These are phyloP conservation scores for Callorhinus ursinus DNA, from an alignment of 2,113 vertebrate genomes.

Conservation along the genomic window DNA sequence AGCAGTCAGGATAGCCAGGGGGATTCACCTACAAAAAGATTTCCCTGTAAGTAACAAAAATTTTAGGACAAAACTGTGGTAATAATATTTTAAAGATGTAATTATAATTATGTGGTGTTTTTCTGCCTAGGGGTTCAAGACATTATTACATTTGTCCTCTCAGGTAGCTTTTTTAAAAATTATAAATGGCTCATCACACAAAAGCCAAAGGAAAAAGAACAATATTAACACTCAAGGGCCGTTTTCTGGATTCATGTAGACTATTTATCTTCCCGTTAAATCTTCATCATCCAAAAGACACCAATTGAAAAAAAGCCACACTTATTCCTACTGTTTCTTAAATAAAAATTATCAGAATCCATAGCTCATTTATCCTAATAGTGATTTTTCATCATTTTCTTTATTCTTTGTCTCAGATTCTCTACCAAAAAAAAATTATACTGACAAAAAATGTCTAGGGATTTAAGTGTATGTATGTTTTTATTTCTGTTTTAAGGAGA, in stretches of 20 bases:
- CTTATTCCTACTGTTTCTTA: slow-evolving; percentile 69
- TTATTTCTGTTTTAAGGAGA: neutral
- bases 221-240: slow-evolving; percentile 63
- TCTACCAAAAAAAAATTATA: neutral
- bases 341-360: slow-evolving; percentile 70
- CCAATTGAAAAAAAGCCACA: slow-evolving; percentile 48
- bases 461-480: neutral
- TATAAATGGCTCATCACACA: slow-evolving; percentile 71
- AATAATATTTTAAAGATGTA: slow-evolving; percentile 73
- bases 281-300: slow-evolving; percentile 52
- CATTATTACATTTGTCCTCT: slow-evolving; percentile 73
- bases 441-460: neutral
- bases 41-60: slow-evolving; percentile 68
- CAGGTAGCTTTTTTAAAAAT: slow-evolving; percentile 68
- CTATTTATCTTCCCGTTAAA: slow-evolving; percentile 70
- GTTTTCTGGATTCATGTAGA: slow-evolving; percentile 62
- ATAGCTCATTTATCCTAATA: slow-evolving; percentile 39
- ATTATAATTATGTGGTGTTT: slow-evolving; percentile 75
- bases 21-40: slow-evolving; percentile 59
- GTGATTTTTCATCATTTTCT: slow-evolving; percentile 11
- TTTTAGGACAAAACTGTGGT: slow-evolving; percentile 53
- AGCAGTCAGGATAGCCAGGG: neutral
- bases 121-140: slow-evolving; percentile 72
- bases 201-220: slow-evolving; percentile 62
- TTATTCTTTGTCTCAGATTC: slow-evolving; percentile 26